Evolutionary conservation across 2,797 vertebrate species (phyloP).

Genomic region (Eremophila alpestris): DNA sequence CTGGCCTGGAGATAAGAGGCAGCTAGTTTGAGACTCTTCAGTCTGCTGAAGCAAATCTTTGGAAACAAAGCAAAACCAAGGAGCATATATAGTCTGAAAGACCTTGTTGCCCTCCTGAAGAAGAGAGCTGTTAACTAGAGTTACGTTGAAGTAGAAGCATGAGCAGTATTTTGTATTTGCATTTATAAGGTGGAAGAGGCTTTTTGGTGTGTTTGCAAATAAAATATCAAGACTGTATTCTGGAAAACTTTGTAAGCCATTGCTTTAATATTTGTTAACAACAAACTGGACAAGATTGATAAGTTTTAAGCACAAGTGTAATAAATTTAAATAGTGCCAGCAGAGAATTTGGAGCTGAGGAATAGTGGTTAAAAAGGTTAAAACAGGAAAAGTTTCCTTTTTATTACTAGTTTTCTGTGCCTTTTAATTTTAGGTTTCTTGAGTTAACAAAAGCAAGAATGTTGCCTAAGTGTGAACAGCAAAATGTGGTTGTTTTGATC

Average conservation of each 20-base stretch:
- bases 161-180: background rate
- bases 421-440: background rate
- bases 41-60: background rate
- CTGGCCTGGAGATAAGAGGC: background rate
- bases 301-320: background rate
- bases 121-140: background rate
- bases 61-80: background rate
- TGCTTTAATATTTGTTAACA: background rate
- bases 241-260: background rate
- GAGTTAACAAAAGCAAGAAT: background rate
- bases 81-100: background rate
- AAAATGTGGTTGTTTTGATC: background rate
- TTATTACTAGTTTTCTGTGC: background rate
- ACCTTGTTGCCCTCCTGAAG: background rate
- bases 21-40: background rate
- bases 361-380: background rate
- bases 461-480: background rate
- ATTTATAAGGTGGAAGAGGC: background rate
- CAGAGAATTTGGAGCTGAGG: background rate
- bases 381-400: background rate
- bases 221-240: background rate
- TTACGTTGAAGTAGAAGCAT: background rate
- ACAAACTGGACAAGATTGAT: background rate
- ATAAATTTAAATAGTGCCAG: background rate
- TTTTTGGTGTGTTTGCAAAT: background rate